Base-by-base conservation (phyloP, 53 echinoderm and acorn worm genomes). In the Hippasteria phrygiana region DNA sequence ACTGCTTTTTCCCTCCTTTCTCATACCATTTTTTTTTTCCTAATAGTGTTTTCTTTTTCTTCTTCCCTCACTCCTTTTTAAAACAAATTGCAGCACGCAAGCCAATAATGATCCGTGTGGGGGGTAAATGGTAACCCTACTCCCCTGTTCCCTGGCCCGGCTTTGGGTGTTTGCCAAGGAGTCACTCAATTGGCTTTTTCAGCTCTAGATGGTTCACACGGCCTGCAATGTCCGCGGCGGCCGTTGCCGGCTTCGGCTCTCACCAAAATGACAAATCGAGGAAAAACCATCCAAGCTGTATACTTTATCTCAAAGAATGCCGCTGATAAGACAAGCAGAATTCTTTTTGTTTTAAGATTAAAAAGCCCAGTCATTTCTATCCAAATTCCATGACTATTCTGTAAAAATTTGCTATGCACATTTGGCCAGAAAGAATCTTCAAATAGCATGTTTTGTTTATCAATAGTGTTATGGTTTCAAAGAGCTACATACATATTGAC, bases 91-190 rank as follows among this genome's bases (percentile, higher is more conserved):
- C 36, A 18, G 69, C 79, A 59, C 59, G 79, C 79, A 39, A 55
- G 79, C 79, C 79, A 79, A 79, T 79, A 79, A 79, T 62, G 56
- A 79, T 79, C 41, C 39, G 36, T 67, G 69, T 11, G 26, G 26
- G 41, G 62, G 62, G 79, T 77, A 59, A 79, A 79, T 40, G 55
- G 79, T 79, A 79, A 79, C 79, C 62, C 40, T 79, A 79, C 79
- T 62, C 56, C 79, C 46, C 27, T 35, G 32, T 7, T 35, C 27
- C n/a, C 26, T 42, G 18, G 59, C 33, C 54, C 28, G 41, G 56
- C 62, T 39, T 39, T 39, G 79, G 39, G 79, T 79, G 79, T 79
- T 79, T 79, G 79, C 59, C 37, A 41, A 79, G 39, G 38, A 37
- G 55, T 59, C 26, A 24, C 59, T 59, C n/a, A 26, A 59, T 9